Evolutionary conservation across 2,888 invertebrate genomes (phyloP), one percentile per base, ranked within the genome.

Genomic region (Hoplodrina blanda): DNA sequence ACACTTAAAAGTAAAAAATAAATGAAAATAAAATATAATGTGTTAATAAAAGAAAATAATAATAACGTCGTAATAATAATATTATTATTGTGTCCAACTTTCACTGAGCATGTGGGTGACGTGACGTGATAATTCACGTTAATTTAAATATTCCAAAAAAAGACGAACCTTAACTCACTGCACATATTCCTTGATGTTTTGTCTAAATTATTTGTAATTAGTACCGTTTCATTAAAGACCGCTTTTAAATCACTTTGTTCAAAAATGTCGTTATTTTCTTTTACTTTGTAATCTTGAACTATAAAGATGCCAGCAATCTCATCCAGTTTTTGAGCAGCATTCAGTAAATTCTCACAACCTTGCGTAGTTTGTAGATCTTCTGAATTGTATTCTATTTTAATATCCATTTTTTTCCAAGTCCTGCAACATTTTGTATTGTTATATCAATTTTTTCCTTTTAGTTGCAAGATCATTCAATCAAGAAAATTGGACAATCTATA

Each of bases 201-300:
- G 8, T 62, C 62, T 25, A 54, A 54, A 44, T 63, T 63, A 44
- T 41, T 54, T 15, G 55, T 44, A 4, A 63, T 19, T 10, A 53
- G 15, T 15, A 44, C 30, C 5, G 44, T 54, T 8, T 54, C 62
- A 15, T 54, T 25, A 54, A 44, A 54, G 41, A 15, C 41, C 4
- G 55, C 30, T 5, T 30, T 30, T 2, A 63, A 63, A n/a, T 46
- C 15, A 13, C 25, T 25, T 41, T 41, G n/a, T 1, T 8, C 25
- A 25, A n/a, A 44, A 25, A n/a, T 41, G n/a, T 25, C 41, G 19
- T 41, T 37, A 41, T 7, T 17, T 13, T n/a, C 2, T 8, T n/a
- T 41, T 41, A 41, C 53, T 53, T 62, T 62, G 41, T 62, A 53
- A 41, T 62, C 25, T 53, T 62, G 62, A 13, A 62, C 25, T 41